These are phyloP conservation scores for Drosophila nebulosa DNA, from an alignment of 1,140 invertebrate genomes.

Conservation along the genomic window DNA sequence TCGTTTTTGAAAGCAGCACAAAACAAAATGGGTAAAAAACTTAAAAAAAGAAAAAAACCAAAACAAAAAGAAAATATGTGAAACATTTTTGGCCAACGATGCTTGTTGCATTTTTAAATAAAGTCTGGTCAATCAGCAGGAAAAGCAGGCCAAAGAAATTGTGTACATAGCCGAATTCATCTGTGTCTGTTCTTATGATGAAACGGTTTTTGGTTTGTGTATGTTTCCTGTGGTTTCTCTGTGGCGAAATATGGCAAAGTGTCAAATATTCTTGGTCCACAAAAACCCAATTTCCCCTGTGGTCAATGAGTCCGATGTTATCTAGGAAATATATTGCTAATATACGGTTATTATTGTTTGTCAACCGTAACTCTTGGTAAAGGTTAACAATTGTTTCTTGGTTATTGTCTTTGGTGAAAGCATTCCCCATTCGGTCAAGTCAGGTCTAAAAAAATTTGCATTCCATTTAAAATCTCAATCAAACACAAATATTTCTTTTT, in stretches of 20 bases:
- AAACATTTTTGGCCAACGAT: conserved; percentile 31
- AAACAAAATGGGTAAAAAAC: conserved; percentile 7
- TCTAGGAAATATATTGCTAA: background rate
- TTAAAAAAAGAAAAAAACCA: conserved; percentile 7
- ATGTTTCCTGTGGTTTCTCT: background rate
- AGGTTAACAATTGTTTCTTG: no score
- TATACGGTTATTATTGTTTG: no score
- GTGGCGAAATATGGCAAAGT: background rate
- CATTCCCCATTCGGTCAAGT: background rate
- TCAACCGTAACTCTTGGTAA: background rate
- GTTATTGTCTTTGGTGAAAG: background rate
- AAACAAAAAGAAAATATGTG: background rate
- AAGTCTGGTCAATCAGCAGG: conserved; percentile 3
- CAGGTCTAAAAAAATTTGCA: background rate
- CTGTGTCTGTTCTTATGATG: background rate
- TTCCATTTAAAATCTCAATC: background rate
- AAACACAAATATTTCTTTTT: background rate
- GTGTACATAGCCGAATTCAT: conserved; percentile 13
- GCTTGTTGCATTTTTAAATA: conserved; percentile 77
- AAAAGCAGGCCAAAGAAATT: background rate
- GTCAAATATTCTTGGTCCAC: background rate
- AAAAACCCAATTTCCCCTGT: background rate
- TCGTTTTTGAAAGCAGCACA: conserved; percentile 15
- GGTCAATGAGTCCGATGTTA: background rate
- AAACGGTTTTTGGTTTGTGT: background rate